Base-by-base conservation (phyloP, 1,140 invertebrate species). In the Muscidifurax raptorellus region DNA sequence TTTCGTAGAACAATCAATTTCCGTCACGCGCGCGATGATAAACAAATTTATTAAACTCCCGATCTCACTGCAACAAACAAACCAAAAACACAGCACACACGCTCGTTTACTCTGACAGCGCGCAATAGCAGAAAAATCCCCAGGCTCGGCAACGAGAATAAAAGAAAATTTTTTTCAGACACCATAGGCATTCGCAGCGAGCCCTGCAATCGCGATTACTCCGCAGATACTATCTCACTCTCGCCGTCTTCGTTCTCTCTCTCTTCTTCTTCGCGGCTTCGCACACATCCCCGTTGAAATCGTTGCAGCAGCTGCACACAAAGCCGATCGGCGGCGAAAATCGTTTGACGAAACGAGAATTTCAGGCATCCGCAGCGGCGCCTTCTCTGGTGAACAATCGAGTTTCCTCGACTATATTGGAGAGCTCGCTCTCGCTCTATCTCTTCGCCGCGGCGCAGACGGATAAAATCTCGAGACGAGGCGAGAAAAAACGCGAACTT, bases 371-470 rank as follows among this genome's bases (percentile, higher is more conserved):
- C 80, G 67, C 40, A 64, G 86, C 88, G 83, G 88, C 85, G 88
- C 88, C 88, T 88, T 89, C 87, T 84, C 85, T 36, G 84, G 87
- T 52, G 83, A 88, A 88, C 85, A 87, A 88, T 88, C 87, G 85
- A 27, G 74, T 71, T 86, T 84, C 85, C 28, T 67, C 77, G 75
- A 80, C 47, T 28, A 77, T 28, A 77, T 77, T 30, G 27, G 72
- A 59, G 52, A 77, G 32, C 74, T 76, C n/a, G 74, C 74, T 52
- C 40, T 40, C 18, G 32, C 9, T 30, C 10, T 69, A 0, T 18
- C 18, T 10, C 18, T 30, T 7, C 28, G 72, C 72, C 1, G 72
- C n/a, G 15, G n/a, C 10, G 25, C 32, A 5, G 36, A 25, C n/a
- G 36, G 72, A 75, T 75, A 44, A 75, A 27, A 75, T 40, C 32